These are phyloP conservation scores for Harlomillsia oculata DNA, from an alignment of 1,140 invertebrate species.

Conservation along the genomic window DNA sequence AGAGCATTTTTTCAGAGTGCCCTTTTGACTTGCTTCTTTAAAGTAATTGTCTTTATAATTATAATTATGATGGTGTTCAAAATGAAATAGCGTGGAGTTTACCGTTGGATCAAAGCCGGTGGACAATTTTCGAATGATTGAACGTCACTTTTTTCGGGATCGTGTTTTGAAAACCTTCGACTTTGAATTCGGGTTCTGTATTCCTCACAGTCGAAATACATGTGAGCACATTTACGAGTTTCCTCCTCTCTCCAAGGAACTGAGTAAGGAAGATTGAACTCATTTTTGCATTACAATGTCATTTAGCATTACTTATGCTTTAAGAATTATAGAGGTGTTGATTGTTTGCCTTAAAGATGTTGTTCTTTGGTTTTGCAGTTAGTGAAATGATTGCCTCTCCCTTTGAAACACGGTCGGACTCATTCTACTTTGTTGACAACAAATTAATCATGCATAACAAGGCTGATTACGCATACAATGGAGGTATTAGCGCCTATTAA, in stretches of 20 bases:
- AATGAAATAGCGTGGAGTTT: constrained; percentile 76
- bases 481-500: constrained; percentile 42
- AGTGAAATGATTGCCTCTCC: constrained; percentile 92
- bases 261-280: constrained; percentile 56
- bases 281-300: not conserved
- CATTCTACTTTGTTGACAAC: constrained; percentile 98
- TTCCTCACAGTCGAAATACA: constrained; percentile 92
- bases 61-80: not conserved
- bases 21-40: too few relatives aligned
- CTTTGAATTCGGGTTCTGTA: constrained; percentile 99
- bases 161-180: constrained; percentile 95
- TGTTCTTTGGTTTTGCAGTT: constrained; percentile 53
- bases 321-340: too few relatives aligned
- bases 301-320: too few relatives aligned
- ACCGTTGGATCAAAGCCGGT: constrained; percentile 83
- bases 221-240: constrained; percentile 99
- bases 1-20: too few relatives aligned
- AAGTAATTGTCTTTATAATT: not conserved
- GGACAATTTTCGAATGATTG: constrained; percentile 96
- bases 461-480: constrained; percentile 91
- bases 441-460: constrained; percentile 98
- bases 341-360: not conserved
- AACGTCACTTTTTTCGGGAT: constrained; percentile 92
- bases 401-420: constrained; percentile 94
- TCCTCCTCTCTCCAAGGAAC: constrained; percentile 70